Conservation (phyloP, 2,797 vertebrate genomes). For the Orientallactaga sibirica region DNA sequence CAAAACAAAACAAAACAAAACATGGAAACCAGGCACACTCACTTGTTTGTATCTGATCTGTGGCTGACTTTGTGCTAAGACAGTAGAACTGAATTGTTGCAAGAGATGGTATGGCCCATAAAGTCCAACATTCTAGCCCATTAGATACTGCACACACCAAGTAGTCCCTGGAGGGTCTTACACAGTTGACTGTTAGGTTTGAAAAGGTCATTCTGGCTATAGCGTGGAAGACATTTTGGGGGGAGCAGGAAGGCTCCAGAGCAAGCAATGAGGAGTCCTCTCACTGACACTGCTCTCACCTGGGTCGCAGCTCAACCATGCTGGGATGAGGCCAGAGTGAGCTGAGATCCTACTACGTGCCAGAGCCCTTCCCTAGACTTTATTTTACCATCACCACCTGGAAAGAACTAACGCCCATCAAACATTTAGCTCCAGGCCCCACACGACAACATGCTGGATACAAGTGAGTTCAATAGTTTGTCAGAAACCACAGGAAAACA, state of each 20-base stretch:
- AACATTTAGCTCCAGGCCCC: not conserved
- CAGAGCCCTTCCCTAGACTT: not conserved
- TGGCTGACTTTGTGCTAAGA: not conserved
- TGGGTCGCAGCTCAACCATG: fast-evolving
- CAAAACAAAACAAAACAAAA: too few relatives aligned
- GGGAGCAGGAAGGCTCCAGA: not conserved
- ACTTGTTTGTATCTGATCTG: not conserved
- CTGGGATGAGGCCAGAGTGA: fast-evolving
- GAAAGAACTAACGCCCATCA: not conserved
- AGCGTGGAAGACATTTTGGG: not conserved
- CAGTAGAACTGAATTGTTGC: not conserved
- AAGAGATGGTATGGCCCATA: fast-evolving
- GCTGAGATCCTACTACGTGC: fast-evolving
- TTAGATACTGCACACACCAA: not conserved
- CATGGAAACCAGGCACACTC: not conserved
- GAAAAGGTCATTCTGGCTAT: not conserved
- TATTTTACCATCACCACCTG: not conserved
- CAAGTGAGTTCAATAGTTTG: not conserved
- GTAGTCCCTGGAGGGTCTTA: not conserved
- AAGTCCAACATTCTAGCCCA: not conserved
- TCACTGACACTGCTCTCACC: fast-evolving
- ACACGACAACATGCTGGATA: not conserved
- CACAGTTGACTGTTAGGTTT: not conserved
- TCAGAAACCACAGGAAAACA: not conserved
- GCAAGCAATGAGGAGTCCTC: fast-evolving